A percentile compares a stretch with the other conserved stretches of the same genome.
Conservation (phyloP, 1,140 invertebrate species). For the Riptortus pedestris region DNA sequence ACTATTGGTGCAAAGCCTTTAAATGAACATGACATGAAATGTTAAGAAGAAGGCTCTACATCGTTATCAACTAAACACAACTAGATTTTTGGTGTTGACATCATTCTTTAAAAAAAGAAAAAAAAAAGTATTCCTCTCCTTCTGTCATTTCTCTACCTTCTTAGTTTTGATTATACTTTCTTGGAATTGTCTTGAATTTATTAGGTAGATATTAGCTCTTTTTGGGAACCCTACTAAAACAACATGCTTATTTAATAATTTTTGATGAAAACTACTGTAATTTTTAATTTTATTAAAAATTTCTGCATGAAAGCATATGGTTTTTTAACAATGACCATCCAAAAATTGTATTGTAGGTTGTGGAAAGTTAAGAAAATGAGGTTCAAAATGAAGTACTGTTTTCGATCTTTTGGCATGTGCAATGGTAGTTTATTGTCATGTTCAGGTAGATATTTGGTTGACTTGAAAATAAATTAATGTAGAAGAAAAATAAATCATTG, state of each 20-base stretch:
- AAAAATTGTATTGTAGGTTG: conserved; percentile 15
- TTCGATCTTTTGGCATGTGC: conserved; percentile 2
- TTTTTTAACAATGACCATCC: conserved; percentile 11
- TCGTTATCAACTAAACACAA: no score
- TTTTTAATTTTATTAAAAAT: conserved; percentile 9
- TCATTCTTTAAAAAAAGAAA: no score
- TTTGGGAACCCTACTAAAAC: background rate
- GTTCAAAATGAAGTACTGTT: background rate
- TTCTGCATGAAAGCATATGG: conserved; percentile 18
- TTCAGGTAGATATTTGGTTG: background rate
- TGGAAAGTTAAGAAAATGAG: background rate
- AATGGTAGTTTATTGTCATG: conserved; percentile 1
- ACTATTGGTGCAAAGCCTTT: no score
- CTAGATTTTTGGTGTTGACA: no score
- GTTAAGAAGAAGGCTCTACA: no score
- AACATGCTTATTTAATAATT: background rate
- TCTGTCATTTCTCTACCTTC: no score
- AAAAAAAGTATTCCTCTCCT: no score
- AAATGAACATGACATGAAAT: no score
- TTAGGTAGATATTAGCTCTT: no score
- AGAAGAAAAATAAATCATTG: background rate
- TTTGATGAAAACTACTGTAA: background rate
- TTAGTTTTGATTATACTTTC: no score
- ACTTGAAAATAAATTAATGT: background rate
- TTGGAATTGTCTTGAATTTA: no score